These are phyloP conservation scores for Caenorhabditis sp. DNA, from an alignment of 2,888 invertebrate genomes.

Conservation along the genomic window DNA sequence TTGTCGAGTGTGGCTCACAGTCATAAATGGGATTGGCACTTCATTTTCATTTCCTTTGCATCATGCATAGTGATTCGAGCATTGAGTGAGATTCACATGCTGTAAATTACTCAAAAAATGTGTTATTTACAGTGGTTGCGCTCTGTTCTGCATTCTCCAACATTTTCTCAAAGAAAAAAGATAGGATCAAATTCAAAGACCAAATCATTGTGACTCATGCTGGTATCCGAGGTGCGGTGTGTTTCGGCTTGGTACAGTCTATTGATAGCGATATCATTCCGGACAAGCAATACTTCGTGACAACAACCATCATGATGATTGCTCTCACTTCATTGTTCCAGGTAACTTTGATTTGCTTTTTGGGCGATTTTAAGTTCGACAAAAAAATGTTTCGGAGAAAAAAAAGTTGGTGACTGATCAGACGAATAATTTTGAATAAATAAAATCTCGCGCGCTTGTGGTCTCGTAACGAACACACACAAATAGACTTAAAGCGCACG, in stretches of 20 bases:
- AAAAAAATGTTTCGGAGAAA: neutral
- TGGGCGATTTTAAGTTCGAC: no score
- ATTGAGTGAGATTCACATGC: conserved; percentile 77
- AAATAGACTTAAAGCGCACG: no score
- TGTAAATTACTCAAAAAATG: neutral
- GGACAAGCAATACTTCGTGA: conserved; percentile 91
- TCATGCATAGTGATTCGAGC: conserved; percentile 90
- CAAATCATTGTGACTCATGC: conserved; percentile 93
- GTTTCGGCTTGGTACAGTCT: conserved; percentile 77
- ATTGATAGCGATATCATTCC: conserved; percentile 81
- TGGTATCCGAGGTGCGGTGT: conserved; percentile 86
- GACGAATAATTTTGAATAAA: no score
- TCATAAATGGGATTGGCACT: conserved; percentile 74
- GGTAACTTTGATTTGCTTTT: no score
- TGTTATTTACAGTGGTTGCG: conserved; percentile 34
- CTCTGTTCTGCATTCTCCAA: conserved; percentile 83
- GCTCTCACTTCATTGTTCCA: conserved; percentile 97
- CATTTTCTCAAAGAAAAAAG: conserved; percentile 82
- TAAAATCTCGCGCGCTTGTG: no score
- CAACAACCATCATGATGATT: conserved; percentile 93
- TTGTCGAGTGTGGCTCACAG: conserved; percentile 88
- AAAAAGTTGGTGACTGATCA: no score
- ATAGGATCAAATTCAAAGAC: conserved; percentile 78
- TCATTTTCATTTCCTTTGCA: conserved; percentile 87
- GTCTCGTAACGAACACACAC: no score